phyloP scores from a whole-genome alignment of 1,140 invertebrate genomes.

The Zaprionus taronus region DNA sequence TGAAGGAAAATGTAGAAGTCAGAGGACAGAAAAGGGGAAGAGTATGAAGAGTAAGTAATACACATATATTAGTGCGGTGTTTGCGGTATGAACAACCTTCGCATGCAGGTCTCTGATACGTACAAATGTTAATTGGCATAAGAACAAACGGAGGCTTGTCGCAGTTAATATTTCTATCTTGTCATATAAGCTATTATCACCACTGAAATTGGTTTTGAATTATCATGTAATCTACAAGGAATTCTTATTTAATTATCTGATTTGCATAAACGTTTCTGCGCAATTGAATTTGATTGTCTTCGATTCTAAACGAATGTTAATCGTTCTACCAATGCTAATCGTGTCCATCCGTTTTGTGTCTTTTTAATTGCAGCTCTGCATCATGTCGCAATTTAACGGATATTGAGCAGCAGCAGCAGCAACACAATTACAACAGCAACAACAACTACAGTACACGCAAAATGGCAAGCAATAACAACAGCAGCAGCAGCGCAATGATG shows the following conservation, averaged over 20 bases:
- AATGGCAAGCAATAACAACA: conserved; percentile 59
- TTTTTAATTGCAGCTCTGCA: conserved; percentile 37
- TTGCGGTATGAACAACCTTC: too few species aligned
- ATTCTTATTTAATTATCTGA: background rate
- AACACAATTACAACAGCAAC: conserved; percentile 8
- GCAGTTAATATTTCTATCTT: background rate
- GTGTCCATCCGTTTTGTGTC: conserved; percentile 24
- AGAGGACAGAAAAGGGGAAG: too few species aligned
- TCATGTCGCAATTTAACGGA: conserved; percentile 52
- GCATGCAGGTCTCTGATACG: too few species aligned
- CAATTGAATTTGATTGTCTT: background rate
- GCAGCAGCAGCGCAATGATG: conserved; percentile 30
- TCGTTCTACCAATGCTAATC: background rate
- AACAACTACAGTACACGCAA: conserved; percentile 19
- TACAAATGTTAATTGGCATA: too few species aligned
- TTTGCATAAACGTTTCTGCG: background rate
- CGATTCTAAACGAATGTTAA: background rate
- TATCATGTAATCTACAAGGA: background rate
- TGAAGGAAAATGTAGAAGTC: too few species aligned
- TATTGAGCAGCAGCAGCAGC: conserved; percentile 46
- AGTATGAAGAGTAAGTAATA: too few species aligned
- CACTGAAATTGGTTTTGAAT: background rate
- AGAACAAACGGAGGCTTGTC: too few species aligned
- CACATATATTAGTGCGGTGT: too few species aligned
- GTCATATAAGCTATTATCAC: background rate